Evolutionary conservation across 2,113 vertebrate genomes (phyloP).

Genomic region (Pseudorectes ferrugineus): DNA sequence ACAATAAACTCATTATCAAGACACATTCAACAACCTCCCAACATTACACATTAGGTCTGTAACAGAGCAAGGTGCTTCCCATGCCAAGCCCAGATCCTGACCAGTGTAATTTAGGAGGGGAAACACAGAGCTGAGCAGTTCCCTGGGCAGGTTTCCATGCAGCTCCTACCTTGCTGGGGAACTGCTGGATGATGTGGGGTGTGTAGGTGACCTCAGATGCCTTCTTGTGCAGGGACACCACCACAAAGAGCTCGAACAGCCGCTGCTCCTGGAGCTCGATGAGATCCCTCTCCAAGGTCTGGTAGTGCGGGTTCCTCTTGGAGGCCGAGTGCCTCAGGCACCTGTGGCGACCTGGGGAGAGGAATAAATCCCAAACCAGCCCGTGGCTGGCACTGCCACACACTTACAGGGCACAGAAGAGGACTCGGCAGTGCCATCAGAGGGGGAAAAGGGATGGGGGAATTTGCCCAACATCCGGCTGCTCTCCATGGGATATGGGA

Average conservation of each 20-base stretch:
- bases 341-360: slow-evolving; percentile 71
- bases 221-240: slow-evolving; percentile 90
- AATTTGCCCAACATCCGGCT: not conserved
- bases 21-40: not conserved
- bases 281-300: slow-evolving; percentile 91
- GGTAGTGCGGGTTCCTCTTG: slow-evolving; percentile 86
- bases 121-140: not conserved
- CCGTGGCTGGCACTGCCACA: not conserved
- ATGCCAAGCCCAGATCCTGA: not conserved
- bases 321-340: slow-evolving; percentile 79
- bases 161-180: slow-evolving; percentile 86
- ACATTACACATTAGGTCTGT: not conserved
- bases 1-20: not conserved
- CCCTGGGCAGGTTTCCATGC: not conserved
- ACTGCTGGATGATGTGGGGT: slow-evolving; percentile 92
- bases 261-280: slow-evolving; percentile 92
- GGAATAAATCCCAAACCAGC: not conserved
- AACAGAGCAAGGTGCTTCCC: not conserved
- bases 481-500: accelerated
- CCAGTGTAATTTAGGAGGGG: not conserved
- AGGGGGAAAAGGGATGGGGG: not conserved
- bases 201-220: slow-evolving; percentile 75
- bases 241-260: slow-evolving; percentile 94
- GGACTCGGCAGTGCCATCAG: not conserved
- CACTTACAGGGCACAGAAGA: not conserved